Evolutionary conservation across 2,797 vertebrate genomes (phyloP).

Genomic region (Threskiornis aethiopicus): DNA sequence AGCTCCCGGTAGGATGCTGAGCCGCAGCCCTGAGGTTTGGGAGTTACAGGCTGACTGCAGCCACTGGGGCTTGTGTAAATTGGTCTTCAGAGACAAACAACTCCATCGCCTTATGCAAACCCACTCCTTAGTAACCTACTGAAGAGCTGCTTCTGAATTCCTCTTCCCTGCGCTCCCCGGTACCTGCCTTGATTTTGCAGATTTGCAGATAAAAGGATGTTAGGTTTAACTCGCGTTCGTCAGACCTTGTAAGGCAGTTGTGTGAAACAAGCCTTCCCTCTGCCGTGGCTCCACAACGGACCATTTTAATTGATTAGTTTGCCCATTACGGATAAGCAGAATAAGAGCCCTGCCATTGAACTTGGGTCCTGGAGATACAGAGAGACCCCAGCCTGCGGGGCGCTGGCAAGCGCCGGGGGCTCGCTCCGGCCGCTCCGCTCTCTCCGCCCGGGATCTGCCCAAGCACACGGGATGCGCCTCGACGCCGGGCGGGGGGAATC

Average conservation of each 20-base stretch:
- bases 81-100: conserved; percentile 66
- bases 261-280: not conserved
- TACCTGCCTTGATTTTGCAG: conserved; percentile 2
- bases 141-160: not conserved
- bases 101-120: conserved; percentile 33
- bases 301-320: conserved; percentile 25
- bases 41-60: conserved; percentile 24
- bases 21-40: conserved; percentile 37
- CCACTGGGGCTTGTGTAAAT: conserved; percentile 63
- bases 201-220: not conserved
- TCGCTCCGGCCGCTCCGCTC: conserved; percentile 49
- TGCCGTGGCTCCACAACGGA: not conserved
- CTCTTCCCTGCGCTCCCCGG: not conserved
- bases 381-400: not conserved
- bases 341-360: conserved; percentile 21
- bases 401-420: conserved; percentile 44
- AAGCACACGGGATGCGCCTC: not conserved
- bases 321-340: conserved; percentile 23
- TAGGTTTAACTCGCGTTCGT: not conserved
- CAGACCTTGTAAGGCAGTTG: not conserved
- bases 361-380: not conserved
- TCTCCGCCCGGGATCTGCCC: conserved; percentile 57
- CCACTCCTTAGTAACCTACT: conserved; percentile 59
- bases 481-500: not conserved
- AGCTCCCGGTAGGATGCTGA: not conserved